Base-by-base conservation (phyloP, 1,140 invertebrate species). In the Sycobia sp. region DNA sequence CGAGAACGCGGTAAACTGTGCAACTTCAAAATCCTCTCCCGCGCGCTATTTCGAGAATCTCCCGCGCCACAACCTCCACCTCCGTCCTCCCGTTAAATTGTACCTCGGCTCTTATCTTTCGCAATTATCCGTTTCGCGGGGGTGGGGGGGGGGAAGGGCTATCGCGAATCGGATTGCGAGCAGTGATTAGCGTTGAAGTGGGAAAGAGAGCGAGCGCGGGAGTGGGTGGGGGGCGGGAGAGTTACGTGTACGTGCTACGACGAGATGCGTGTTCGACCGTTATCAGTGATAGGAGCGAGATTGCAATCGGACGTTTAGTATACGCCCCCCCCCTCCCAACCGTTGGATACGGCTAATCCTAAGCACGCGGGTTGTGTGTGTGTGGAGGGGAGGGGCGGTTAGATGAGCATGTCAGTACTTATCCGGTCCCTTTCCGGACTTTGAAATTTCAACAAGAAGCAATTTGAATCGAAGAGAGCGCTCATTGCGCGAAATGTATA, bases 231-330 rank as follows among this genome's bases (percentile, higher is more conserved):
- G 18, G 43, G 14, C 10, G 3, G 11, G 27, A 32, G 14, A 14
- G 23, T 54, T 44, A 32, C 34, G 60, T 47, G 69, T 66, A 67
- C 66, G 63, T 67, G 71, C 69, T 67, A 60, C 23, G 65, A 68
- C 32, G 43, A 55, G 66, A 69, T 74, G 73, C 73, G 74, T 75
- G 72, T 70, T 67, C 60, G 65, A 66, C 67, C 61, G 68, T 74
- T 76, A 76, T 76, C 74, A 62, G 67, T 47, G 54, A 51, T 56
- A 61, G 67, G 60, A 46, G 54, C 65, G 16, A 64, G 73, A 74
- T 75, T 72, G 69, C 65, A 66, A 73, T 75, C 72, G 70, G 71
- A 74, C 74, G 75, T 75, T 76, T 74, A 74, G 72, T 75, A 73
- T 50, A 32, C 69, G 56, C 62, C 68, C 41, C 72, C n/a, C n/a